Evolutionary conservation across 2,888 invertebrate species (phyloP).

Genomic region (Cataglyphis albicans): DNA sequence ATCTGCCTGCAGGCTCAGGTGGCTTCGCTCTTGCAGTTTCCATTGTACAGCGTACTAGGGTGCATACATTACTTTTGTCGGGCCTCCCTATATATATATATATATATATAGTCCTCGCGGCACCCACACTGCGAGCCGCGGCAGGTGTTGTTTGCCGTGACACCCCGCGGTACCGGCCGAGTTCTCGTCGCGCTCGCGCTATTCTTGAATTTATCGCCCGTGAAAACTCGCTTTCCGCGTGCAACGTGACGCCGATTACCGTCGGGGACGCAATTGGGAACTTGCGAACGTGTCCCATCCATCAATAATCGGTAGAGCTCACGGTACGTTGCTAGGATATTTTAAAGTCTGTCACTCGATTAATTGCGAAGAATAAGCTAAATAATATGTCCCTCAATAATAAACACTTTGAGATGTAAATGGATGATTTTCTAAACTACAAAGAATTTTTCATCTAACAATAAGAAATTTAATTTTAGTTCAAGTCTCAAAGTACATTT

Average conservation of each 20-base stretch:
- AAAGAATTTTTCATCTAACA: not conserved
- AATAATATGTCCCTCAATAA: not conserved
- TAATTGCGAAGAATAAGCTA: not conserved
- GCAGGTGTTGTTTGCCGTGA: conserved; percentile 81
- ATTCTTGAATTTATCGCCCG: conserved; percentile 79
- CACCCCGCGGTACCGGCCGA: conserved; percentile 61
- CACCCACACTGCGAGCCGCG: conserved; percentile 82
- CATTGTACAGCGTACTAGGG: conserved; percentile 80
- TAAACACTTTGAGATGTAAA: not conserved
- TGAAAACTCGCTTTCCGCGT: conserved; percentile 65
- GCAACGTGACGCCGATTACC: conserved; percentile 56
- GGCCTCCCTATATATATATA: conserved; percentile 65
- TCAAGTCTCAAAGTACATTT: no score
- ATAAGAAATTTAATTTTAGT: not conserved
- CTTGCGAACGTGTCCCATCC: conserved; percentile 7
- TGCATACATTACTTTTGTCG: conserved; percentile 85
- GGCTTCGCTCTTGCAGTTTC: conserved; percentile 80
- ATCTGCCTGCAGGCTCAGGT: conserved; percentile 85
- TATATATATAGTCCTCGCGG: conserved; percentile 75
- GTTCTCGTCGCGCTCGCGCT: conserved; percentile 56
- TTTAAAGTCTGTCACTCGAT: not conserved
- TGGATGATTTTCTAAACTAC: not conserved
- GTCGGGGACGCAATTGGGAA: conserved; percentile 18
- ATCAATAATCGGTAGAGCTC: not conserved
- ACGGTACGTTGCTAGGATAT: not conserved